Percentiles rank a stretch among this genome's conserved stretches.
Conservation (phyloP, 2,888 invertebrate species). For the Cerastis rubricosa region DNA sequence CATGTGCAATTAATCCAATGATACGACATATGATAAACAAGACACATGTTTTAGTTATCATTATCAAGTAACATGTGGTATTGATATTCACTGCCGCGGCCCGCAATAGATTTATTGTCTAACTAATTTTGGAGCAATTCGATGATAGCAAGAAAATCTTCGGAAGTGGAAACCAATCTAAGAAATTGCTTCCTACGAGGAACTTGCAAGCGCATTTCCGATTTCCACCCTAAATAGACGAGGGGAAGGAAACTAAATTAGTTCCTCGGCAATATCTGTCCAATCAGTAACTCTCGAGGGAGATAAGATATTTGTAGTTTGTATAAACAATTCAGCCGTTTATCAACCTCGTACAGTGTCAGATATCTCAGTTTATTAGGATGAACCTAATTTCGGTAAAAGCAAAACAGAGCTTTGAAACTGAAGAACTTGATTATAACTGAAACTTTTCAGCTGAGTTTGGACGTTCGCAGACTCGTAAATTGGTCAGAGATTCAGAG, state of each 20-base stretch:
- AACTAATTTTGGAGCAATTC: slow-evolving; percentile 45
- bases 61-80: slow-evolving; percentile 63
- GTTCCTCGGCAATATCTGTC: slow-evolving; percentile 48
- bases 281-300: slow-evolving; percentile 45
- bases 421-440: slow-evolving; percentile 22
- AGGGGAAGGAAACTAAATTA: slow-evolving; percentile 55
- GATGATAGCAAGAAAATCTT: slow-evolving; percentile 50
- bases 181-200: slow-evolving; percentile 51
- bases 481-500: slow-evolving; percentile 19
- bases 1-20: slow-evolving; percentile 61
- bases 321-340: slow-evolving; percentile 36
- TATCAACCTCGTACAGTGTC: slow-evolving; percentile 39
- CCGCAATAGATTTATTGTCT: slow-evolving; percentile 47
- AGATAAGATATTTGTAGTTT: slow-evolving; percentile 47
- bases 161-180: slow-evolving; percentile 54
- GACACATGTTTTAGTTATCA: slow-evolving; percentile 64
- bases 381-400: slow-evolving; percentile 8
- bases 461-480: slow-evolving; percentile 7
- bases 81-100: slow-evolving; percentile 17
- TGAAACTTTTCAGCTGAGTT: slow-evolving; percentile 33
- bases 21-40: slow-evolving; percentile 56
- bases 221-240: slow-evolving; percentile 62
- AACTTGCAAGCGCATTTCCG: slow-evolving; percentile 56
- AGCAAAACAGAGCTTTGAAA: slow-evolving; percentile 47
- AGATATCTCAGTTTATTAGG: slow-evolving; percentile 32